Conservation (phyloP, 2,113 vertebrate genomes). For the Melospiza melodia region DNA sequence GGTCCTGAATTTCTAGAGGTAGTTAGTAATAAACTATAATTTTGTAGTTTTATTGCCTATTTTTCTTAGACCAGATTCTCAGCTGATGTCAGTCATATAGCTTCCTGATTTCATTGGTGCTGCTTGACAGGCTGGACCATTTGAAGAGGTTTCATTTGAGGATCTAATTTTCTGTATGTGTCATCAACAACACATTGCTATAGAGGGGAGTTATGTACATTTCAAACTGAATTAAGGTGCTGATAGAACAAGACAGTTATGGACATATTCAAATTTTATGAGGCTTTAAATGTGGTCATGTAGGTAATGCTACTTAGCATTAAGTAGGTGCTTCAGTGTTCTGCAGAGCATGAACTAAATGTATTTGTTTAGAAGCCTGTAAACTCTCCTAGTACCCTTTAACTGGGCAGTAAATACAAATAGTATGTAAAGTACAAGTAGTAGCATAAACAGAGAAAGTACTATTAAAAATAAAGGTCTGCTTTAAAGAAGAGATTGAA, state of each 20-base stretch:
- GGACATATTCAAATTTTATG: background rate
- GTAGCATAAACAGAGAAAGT: background rate
- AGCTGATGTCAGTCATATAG: background rate
- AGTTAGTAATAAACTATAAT: background rate
- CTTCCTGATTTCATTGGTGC: background rate
- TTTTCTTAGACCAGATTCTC: background rate
- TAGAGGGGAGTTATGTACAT: background rate
- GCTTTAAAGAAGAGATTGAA: background rate
- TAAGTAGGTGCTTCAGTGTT: background rate
- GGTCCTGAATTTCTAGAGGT: background rate
- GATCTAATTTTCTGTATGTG: background rate
- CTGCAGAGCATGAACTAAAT: background rate
- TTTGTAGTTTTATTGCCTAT: background rate
- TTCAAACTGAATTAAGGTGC: background rate
- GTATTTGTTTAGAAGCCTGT: background rate
- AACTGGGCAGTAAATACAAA: background rate
- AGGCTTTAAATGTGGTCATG: background rate
- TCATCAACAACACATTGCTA: background rate
- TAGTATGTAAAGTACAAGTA: background rate
- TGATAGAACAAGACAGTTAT: background rate
- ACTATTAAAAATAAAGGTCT: background rate
- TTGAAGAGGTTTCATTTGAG: background rate
- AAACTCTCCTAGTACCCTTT: background rate
- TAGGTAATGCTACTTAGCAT: background rate
- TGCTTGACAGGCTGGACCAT: background rate